A percentile compares a stretch with the other conserved stretches of the same genome.
Evolutionary conservation across 2,888 invertebrate species (phyloP).

Genomic region (Biston stratarius): DNA sequence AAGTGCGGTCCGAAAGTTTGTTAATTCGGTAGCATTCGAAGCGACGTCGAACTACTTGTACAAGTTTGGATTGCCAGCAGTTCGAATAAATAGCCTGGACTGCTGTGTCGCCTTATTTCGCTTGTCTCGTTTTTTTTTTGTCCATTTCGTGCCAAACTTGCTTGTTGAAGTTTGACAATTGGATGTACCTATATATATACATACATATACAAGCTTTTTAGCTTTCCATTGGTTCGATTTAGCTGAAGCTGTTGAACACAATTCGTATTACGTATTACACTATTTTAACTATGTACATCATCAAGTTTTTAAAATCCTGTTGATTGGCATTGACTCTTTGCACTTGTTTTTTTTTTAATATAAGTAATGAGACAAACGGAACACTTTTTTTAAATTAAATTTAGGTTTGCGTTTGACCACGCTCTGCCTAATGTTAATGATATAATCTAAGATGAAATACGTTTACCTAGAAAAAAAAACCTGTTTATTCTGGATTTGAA

Average conservation of each 20-base stretch:
- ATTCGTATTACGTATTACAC: too few relatives aligned
- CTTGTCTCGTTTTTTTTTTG: conserved; percentile 19
- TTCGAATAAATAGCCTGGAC: conserved; percentile 61
- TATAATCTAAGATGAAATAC: too few relatives aligned
- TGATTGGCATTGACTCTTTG: too few relatives aligned
- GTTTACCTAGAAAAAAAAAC: too few relatives aligned
- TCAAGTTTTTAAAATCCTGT: too few relatives aligned
- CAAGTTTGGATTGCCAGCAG: conserved; percentile 69
- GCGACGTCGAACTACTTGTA: conserved; percentile 55
- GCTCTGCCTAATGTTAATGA: too few relatives aligned
- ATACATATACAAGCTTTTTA: background rate
- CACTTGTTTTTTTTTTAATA: too few relatives aligned
- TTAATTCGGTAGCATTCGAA: conserved; percentile 67
- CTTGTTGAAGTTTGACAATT: conserved; percentile 26
- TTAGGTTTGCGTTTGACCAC: too few relatives aligned
- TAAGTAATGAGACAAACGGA: too few relatives aligned
- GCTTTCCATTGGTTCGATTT: background rate
- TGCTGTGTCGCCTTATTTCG: conserved; percentile 29
- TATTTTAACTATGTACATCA: too few relatives aligned
- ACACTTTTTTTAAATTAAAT: too few relatives aligned
- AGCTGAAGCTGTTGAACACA: background rate
- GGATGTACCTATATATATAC: background rate
- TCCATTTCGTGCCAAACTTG: conserved; percentile 21
- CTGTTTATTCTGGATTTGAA: too few relatives aligned
- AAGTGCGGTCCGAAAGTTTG: conserved; percentile 57